A percentile compares a stretch with the other conserved stretches of the same genome.
These are phyloP conservation scores for Apodemia duryi DNA, from an alignment of 2,888 invertebrate species.

Conservation along the genomic window DNA sequence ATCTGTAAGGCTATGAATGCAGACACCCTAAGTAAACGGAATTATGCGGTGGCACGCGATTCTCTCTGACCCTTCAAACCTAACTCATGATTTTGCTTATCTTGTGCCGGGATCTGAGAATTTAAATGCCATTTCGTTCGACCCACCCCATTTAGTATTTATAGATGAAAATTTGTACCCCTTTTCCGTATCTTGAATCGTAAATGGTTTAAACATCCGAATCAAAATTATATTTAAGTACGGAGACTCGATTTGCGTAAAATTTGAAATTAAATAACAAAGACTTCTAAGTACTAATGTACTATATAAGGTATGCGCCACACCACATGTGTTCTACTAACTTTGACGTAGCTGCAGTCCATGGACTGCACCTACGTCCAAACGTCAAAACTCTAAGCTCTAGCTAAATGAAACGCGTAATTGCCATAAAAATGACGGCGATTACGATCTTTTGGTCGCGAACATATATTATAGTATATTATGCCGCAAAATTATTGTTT, in stretches of 20 bases:
- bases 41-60: conserved; percentile 75
- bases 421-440: too few relatives aligned
- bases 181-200: conserved; percentile 38
- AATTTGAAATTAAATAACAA: too few relatives aligned
- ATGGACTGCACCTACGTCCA: too few relatives aligned
- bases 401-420: too few relatives aligned
- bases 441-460: too few relatives aligned
- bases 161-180: conserved; percentile 53
- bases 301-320: too few relatives aligned
- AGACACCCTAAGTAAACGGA: conserved; percentile 54
- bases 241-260: background rate
- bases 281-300: too few relatives aligned
- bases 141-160: conserved; percentile 56
- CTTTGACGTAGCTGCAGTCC: too few relatives aligned
- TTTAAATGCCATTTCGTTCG: conserved; percentile 73
- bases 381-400: too few relatives aligned
- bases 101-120: conserved; percentile 65
- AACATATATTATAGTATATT: too few relatives aligned
- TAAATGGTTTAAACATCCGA: background rate
- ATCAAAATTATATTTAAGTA: background rate
- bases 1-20: conserved; percentile 37
- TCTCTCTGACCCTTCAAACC: conserved; percentile 71
- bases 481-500: too few relatives aligned
- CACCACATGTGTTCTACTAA: too few relatives aligned
- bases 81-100: conserved; percentile 76